Conservation (phyloP, 1,140 invertebrate genomes). For the Platyura marginata region DNA sequence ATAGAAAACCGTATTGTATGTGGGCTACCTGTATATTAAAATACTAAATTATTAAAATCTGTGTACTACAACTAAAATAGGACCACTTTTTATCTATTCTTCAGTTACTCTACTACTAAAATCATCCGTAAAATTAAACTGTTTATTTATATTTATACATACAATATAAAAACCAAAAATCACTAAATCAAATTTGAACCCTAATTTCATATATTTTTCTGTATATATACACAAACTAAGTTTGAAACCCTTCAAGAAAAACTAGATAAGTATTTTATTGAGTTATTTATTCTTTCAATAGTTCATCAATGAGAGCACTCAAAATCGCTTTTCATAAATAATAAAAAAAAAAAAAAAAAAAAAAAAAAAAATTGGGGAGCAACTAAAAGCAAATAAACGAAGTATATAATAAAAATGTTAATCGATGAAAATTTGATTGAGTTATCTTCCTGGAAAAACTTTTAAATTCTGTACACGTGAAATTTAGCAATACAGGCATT, state of each 20-base stretch:
- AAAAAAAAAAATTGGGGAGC: not conserved
- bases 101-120: conserved; percentile 5
- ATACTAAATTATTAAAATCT: too few species aligned
- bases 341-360: not conserved
- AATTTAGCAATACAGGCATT: too few species aligned
- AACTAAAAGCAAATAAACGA: too few species aligned
- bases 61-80: too few species aligned
- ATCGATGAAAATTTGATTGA: too few species aligned
- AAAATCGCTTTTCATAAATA: not conserved
- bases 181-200: not conserved
- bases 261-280: not conserved
- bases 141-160: not conserved
- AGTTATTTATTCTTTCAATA: not conserved
- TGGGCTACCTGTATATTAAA: too few species aligned
- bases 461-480: too few species aligned
- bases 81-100: too few species aligned
- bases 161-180: not conserved
- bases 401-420: too few species aligned
- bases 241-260: not conserved
- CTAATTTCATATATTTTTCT: not conserved
- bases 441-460: too few species aligned
- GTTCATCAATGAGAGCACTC: not conserved
- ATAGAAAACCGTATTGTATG: too few species aligned
- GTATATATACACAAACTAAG: not conserved
- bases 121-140: not conserved